Percentiles rank a stretch among this genome's conserved stretches.
Evolutionary conservation across 2,797 vertebrate genomes (phyloP).

Genomic region (Pristis pectinata): DNA sequence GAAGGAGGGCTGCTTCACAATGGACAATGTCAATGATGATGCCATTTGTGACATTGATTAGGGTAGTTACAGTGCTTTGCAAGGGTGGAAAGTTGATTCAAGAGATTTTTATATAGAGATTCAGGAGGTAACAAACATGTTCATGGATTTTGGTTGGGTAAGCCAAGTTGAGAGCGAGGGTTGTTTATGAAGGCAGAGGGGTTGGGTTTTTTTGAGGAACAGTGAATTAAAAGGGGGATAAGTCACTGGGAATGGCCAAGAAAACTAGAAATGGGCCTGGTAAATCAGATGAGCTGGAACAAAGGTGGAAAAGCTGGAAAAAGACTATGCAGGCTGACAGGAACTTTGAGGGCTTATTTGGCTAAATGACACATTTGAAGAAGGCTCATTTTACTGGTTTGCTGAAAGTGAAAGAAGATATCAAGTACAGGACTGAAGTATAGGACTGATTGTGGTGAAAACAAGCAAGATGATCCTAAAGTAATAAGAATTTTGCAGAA

Average conservation of each 20-base stretch:
- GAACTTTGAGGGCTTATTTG: too few relatives aligned
- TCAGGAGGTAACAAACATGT: neutral
- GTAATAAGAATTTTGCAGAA: neutral
- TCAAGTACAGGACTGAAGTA: neutral
- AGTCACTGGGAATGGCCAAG: neutral
- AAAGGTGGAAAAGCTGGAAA: neutral
- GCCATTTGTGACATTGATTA: neutral
- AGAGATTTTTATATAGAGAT: neutral
- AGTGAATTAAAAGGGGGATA: neutral
- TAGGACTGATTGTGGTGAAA: neutral
- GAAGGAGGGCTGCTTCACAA: neutral
- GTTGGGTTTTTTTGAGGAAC: neutral
- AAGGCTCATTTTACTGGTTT: too few relatives aligned
- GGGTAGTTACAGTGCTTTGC: neutral
- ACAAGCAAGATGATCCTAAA: neutral
- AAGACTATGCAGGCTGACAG: too few relatives aligned
- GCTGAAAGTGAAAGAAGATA: too few relatives aligned
- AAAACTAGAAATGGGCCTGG: neutral
- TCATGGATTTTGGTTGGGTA: neutral
- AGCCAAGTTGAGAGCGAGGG: neutral
- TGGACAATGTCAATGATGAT: neutral
- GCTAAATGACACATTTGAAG: too few relatives aligned
- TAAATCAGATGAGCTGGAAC: neutral
- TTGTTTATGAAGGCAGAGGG: neutral
- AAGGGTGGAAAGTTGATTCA: neutral